A percentile compares a stretch with the other conserved stretches of the same genome.
Conservation (phyloP, 2,888 invertebrate genomes). For the Chrysolina americana region DNA sequence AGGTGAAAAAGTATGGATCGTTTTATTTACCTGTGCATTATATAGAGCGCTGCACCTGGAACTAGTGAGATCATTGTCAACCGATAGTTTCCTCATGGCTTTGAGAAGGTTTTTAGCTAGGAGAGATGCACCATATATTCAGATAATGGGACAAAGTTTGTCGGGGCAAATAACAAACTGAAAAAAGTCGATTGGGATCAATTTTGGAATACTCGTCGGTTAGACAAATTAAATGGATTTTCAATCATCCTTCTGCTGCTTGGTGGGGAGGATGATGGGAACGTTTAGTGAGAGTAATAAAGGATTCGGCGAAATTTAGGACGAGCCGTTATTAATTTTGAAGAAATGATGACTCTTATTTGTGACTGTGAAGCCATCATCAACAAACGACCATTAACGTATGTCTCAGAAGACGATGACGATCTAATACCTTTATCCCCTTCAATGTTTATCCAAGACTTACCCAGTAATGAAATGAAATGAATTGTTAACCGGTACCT, state of each 20-base stretch:
- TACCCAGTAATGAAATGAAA: too few relatives aligned
- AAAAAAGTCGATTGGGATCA: neutral
- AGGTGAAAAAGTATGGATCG: neutral
- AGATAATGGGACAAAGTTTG: neutral
- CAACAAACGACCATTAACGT: too few relatives aligned
- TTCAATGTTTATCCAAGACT: too few relatives aligned
- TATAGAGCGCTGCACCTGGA: neutral
- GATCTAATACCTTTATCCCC: too few relatives aligned
- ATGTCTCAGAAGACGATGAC: too few relatives aligned
- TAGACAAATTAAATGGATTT: neutral
- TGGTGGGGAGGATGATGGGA: constrained; percentile 8
- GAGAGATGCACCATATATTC: neutral
- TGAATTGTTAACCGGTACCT: too few relatives aligned
- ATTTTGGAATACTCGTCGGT: neutral
- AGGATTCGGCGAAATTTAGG: constrained; percentile 8
- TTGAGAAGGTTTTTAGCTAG: neutral
- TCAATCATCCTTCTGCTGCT: neutral
- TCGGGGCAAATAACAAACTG: neutral
- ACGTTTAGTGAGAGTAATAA: neutral
- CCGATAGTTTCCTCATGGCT: neutral
- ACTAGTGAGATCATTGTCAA: neutral
- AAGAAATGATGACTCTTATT: neutral
- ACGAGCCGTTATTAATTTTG: too few relatives aligned
- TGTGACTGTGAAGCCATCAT: too few relatives aligned
- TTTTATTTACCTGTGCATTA: neutral